Base-by-base conservation (phyloP, 1,140 invertebrate species). In the Drosophila pachea region DNA sequence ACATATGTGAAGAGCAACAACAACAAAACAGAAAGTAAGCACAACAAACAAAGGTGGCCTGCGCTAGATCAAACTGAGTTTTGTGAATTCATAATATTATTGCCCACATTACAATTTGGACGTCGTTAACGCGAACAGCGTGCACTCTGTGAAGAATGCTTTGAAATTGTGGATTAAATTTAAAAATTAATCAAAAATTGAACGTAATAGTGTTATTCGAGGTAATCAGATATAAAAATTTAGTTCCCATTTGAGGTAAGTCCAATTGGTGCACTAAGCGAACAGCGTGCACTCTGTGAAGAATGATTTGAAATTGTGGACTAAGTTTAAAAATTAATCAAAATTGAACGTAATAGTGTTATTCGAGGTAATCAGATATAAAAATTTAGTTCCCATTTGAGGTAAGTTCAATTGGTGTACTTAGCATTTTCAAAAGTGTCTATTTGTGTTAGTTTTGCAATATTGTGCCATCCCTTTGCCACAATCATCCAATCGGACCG, bases 31-130 rank as follows among this genome's bases (percentile, higher is more conserved):
- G 38, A 54, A 22, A 63, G 47, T n/a, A 29, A 61, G 35, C 62
- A 68, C 60, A 69, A 54, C 42, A 68, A 68, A 69, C 66, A 69
- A 69, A 69, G 67, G 36, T 69, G 67, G 67, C 61, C 61, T 69
- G 63, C 42, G 54, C 47, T 66, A 43, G 53, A 49, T 70, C 32
- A 60, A 70, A 59, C 48, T 54, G 49, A 60, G 22, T 54, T 66
- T 63, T 52, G 42, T 29, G 48, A 38, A 59, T 67, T 70, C 68
- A 70, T 67, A 66, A 60, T 40, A 66, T 48, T 66, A 66, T 66
- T 66, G 54, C 54, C 60, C 54, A 66, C 61, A 65, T 53, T 42
- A 65, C 62, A 35, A 54, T 59, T 70, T 66, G 63, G 68, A 66
- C 62, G 29, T 66, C 48, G 31, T 14, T 7, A 16, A 29, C 49